Evolutionary conservation across 2,113 vertebrate species (phyloP), one percentile per base, ranked within the genome.

Genomic region (Colinus virginianus): DNA sequence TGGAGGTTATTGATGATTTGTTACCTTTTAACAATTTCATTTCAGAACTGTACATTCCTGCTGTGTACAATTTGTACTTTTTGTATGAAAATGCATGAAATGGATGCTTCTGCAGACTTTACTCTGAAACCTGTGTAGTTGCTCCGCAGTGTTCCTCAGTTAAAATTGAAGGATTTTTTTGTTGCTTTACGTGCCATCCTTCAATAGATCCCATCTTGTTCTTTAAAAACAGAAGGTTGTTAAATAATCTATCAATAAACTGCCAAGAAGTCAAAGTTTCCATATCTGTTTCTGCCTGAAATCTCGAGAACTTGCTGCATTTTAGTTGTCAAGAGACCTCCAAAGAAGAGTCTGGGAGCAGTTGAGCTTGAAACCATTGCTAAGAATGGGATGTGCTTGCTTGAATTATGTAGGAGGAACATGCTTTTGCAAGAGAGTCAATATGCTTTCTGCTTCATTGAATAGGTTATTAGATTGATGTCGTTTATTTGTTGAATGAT

Each of bases 381-480:
- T 92, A 49, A 90, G 97, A 93, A 82, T 92, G 96, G 96, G 95
- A 67, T 93, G 96, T 92, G 96, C 96, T 95, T 49, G 38, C 69
- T 87, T 97, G 97, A 97, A 96, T 97, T 97, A 95, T 93, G 97
- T 90, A 97, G 97, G 96, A 95, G 68, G 97, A 95, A 75, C 94
- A 59, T 95, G 89, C 58, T 96, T 93, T 94, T 96, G 97, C 94
- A 84, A 93, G 88, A 96, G 95, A 96, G 95, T 97, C 97, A 96
- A 46, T 97, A 90, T 97, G 94, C 92, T 97, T 98, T 98, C 97
- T 97, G 96, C 98, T 97, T 95, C 97, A 96, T 96, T 96, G 96
- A 95, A 91, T 97, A 86, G 95, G 86, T 96, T 93, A 98, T 98
- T 97, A 97, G 97, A 98, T 97, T 97, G 98, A 98, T 98, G 95